Evolutionary conservation across 2,113 vertebrate genomes (phyloP).

Genomic region (Platichthys stellatus): DNA sequence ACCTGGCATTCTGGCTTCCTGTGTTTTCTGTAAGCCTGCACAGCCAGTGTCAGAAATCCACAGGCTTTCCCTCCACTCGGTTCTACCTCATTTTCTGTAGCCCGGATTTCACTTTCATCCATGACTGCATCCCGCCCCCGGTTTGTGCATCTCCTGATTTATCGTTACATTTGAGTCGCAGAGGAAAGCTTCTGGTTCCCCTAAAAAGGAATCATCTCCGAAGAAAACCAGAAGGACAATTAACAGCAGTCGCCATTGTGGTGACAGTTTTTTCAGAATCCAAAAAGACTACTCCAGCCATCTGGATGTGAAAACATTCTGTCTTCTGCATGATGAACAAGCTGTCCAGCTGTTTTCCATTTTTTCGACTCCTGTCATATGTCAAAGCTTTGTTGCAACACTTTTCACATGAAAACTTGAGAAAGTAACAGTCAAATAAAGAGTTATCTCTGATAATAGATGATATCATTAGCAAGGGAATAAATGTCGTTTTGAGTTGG

Average conservation of each 20-base stretch:
- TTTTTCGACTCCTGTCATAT: not conserved
- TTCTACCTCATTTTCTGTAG: not conserved
- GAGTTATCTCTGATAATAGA: too few relatives aligned
- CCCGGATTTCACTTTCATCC: not conserved
- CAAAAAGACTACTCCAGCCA: not conserved
- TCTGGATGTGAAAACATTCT: not conserved
- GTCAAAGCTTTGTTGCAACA: not conserved
- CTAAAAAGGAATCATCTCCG: not conserved
- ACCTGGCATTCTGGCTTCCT: slow-evolving; percentile 5
- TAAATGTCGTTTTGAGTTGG: too few relatives aligned
- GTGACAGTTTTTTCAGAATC: not conserved
- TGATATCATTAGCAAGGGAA: too few relatives aligned
- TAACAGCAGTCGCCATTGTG: not conserved
- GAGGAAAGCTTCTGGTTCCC: not conserved
- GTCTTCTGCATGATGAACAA: not conserved
- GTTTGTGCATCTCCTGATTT: not conserved
- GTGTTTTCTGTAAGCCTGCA: slow-evolving; percentile 15
- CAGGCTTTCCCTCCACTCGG: not conserved
- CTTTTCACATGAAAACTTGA: not conserved
- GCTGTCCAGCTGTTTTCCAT: not conserved
- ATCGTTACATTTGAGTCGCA: not conserved
- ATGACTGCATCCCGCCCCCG: not conserved
- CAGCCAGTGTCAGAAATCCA: not conserved
- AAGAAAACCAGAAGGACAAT: not conserved
- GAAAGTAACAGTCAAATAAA: too few relatives aligned